Evolutionary conservation across 1,140 invertebrate genomes (phyloP).

Genomic region (Zophobas atratus): DNA sequence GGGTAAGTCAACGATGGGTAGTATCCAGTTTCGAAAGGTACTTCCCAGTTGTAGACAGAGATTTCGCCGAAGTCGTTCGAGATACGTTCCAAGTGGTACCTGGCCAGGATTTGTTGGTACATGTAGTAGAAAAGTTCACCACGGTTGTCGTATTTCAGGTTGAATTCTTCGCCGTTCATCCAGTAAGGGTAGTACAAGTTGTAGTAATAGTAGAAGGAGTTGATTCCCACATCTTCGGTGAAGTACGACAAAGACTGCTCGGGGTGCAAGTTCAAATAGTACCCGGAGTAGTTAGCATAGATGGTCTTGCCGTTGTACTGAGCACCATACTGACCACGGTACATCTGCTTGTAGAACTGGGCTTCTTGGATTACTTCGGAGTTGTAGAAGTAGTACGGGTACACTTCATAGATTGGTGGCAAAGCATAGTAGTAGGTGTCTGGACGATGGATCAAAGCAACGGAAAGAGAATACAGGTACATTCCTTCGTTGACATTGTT

Average conservation of each 20-base stretch:
- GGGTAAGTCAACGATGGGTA: slow-evolving; percentile 75
- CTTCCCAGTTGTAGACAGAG: slow-evolving; percentile 71
- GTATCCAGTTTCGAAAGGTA: slow-evolving; percentile 74
- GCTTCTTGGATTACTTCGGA: slow-evolving; percentile 73
- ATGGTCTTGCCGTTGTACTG: slow-evolving; percentile 61
- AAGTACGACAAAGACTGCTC: slow-evolving; percentile 75
- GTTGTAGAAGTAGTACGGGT: slow-evolving; percentile 76
- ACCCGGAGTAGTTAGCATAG: slow-evolving; percentile 71
- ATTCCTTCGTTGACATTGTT: slow-evolving; percentile 76
- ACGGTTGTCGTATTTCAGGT: slow-evolving; percentile 70
- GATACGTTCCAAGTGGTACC: slow-evolving; percentile 79
- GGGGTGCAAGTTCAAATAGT: slow-evolving; percentile 68
- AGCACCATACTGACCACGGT: slow-evolving; percentile 56
- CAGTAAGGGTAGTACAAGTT: slow-evolving; percentile 77
- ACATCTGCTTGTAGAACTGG: slow-evolving; percentile 71
- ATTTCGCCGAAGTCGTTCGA: slow-evolving; percentile 76
- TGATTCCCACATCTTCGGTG: slow-evolving; percentile 81
- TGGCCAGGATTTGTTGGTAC: slow-evolving; percentile 74
- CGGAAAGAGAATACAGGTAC: slow-evolving; percentile 75
- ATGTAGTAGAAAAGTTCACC: slow-evolving; percentile 73
- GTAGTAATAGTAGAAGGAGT: slow-evolving; percentile 77
- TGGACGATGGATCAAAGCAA: slow-evolving; percentile 74
- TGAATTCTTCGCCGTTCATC: slow-evolving; percentile 71
- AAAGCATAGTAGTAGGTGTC: slow-evolving; percentile 74
- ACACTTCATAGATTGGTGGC: slow-evolving; percentile 79